These are phyloP conservation scores for Coenonympha arcania DNA, from an alignment of 2,888 invertebrate species.

Conservation along the genomic window DNA sequence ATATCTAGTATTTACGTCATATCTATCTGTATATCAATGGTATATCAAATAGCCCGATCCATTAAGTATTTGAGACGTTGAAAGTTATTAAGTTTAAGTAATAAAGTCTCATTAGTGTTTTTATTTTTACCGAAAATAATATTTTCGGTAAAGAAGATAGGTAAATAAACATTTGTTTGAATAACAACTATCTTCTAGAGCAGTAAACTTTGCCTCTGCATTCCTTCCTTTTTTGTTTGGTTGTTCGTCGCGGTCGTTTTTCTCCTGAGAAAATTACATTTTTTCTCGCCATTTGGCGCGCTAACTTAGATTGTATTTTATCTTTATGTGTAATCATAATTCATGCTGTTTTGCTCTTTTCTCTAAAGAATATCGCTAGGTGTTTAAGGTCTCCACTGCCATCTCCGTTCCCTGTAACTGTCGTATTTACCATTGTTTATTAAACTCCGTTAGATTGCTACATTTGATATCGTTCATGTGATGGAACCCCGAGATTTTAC, in stretches of 20 bases:
- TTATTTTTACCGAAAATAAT: no score
- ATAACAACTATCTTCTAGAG: constrained; percentile 6
- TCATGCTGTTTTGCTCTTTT: constrained; percentile 64
- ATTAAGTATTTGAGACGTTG: no score
- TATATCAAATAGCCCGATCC: no score
- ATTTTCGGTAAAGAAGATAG: no score
- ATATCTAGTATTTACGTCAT: no score
- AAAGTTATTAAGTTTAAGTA: no score
- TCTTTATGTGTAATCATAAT: constrained; percentile 72
- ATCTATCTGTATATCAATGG: no score
- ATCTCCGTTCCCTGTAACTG: constrained; percentile 55
- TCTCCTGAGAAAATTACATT: constrained; percentile 60
- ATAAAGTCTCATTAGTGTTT: no score
- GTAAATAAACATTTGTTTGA: background rate
- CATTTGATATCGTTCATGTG: constrained; percentile 20
- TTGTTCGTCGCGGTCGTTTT: constrained; percentile 43
- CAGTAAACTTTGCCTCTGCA: constrained; percentile 12
- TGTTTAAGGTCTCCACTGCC: constrained; percentile 54
- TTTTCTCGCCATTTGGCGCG: constrained; percentile 66
- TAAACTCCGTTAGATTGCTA: constrained; percentile 37
- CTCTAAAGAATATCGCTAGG: constrained; percentile 43
- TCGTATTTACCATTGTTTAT: constrained; percentile 48
- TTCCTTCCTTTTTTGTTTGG: constrained; percentile 45
- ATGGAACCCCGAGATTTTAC: constrained; percentile 17
- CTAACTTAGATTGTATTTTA: constrained; percentile 70